These are phyloP conservation scores for Synanthedon myopaeformis DNA, from an alignment of 2,888 invertebrate genomes.

Conservation along the genomic window DNA sequence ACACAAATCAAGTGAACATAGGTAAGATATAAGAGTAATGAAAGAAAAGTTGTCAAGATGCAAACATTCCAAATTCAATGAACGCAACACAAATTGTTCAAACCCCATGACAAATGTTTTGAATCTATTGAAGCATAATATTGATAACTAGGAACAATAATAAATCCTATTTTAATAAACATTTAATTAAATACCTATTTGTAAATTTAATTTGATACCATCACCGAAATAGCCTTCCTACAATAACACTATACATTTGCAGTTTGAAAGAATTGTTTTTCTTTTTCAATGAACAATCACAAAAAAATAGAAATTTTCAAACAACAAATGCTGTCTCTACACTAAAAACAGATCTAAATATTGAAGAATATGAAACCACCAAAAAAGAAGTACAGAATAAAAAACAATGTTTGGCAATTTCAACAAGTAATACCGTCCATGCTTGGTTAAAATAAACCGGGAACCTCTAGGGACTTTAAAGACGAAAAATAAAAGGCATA, in stretches of 20 bases:
- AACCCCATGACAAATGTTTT: conserved; percentile 62
- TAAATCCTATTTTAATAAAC: conserved; percentile 12
- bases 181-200: conserved; percentile 8
- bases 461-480: conserved; percentile 15
- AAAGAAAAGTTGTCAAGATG: conserved; percentile 70
- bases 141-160: conserved; percentile 24
- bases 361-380: conserved; percentile 10
- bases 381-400: conserved; percentile 3
- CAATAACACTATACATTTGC: conserved; percentile 11
- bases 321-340: conserved; percentile 4
- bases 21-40: conserved; percentile 18
- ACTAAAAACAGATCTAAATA: not conserved
- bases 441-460: conserved; percentile 25
- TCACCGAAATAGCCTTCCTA: conserved; percentile 8
- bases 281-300: not conserved
- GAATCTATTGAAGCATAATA: conserved; percentile 40
- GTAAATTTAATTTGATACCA: conserved; percentile 8
- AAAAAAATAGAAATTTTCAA: conserved; percentile 5
- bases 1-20: conserved; percentile 42
- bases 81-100: conserved; percentile 60
- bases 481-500: conserved; percentile 10
- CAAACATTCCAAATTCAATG: conserved; percentile 62
- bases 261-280: conserved; percentile 11
- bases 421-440: conserved; percentile 24
- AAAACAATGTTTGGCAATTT: conserved; percentile 14